Base-by-base conservation (phyloP, 2,888 invertebrate species). In the Leistus spinibarbis region DNA sequence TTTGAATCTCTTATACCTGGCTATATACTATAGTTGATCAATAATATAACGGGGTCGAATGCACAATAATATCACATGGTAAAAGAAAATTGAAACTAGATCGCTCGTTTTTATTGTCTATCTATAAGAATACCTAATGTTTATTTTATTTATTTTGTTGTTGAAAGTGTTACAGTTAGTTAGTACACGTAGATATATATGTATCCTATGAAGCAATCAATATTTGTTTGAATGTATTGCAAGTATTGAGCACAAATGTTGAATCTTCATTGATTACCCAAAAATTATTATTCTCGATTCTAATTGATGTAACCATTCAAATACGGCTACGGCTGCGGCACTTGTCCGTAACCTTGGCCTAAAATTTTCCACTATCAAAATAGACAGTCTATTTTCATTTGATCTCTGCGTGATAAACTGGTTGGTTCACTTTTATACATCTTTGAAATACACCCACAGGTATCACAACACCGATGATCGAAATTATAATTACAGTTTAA, bases 301-400 rank as follows among this genome's bases (percentile, higher is more conserved):
- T 17, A 57, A 57, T 57, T 57, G 17, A 19, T 20, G 57, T 19
- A 57, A 10, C 20, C 9, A 10, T 13, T 53, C 10, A 13, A 53
- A 10, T 53, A 10, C 10, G 13, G 17, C 13, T 57, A 7, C 20
- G 7, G 57, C 57, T 57, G 9, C 57, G 57, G 40, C 40, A 40
- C 40, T 57, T 20, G 57, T 19, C 57, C 13, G 57, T 57, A 57
- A 57, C 57, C 57, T 57, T 57, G 57, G 20, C 57, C 57, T 57
- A 57, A 4, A 57, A 57, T 57, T 57, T 20, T 19, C 57, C 57
- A 20, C 20, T 20, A 57, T 57, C 57, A 57, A 57, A 57, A 57
- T 5, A 57, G 57, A 57, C 20, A 20, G 17, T 57, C 20, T 20
- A 13, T 20, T 57, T 57, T 20, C 20, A 19, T 57, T 20, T 57